Evolutionary conservation across 2,888 invertebrate genomes (phyloP).

Genomic region (Anoncus sp.): DNA sequence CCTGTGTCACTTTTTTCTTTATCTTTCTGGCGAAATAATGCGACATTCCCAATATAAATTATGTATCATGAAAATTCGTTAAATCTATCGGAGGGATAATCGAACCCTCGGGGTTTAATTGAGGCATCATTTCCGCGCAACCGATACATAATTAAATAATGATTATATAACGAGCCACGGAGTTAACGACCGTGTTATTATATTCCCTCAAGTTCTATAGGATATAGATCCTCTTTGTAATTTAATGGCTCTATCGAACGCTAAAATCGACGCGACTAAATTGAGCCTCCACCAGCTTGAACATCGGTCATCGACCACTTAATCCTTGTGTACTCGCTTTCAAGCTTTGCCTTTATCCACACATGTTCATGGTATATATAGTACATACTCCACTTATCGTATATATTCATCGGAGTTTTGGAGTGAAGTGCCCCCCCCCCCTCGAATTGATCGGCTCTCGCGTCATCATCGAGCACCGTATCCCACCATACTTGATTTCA

Average conservation of each 20-base stretch:
- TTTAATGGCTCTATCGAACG: constrained; percentile 19
- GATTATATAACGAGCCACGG: constrained; percentile 16
- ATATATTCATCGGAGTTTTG: constrained; percentile 56
- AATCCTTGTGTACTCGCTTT: constrained; percentile 44
- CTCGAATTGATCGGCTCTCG: constrained; percentile 55
- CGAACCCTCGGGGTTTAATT: constrained; percentile 31
- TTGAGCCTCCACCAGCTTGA: constrained; percentile 36
- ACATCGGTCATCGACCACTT: constrained; percentile 49
- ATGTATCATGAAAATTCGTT: constrained; percentile 4
- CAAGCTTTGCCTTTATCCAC: constrained; percentile 14
- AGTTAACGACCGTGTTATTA: constrained; percentile 34
- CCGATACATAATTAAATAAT: constrained; percentile 46
- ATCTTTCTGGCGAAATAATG: constrained; percentile 41
- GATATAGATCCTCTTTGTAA: constrained; percentile 29
- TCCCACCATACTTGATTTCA: too few relatives aligned
- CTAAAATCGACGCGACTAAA: constrained; percentile 30
- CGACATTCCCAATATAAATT: constrained; percentile 31
- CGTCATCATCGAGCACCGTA: constrained; percentile 66
- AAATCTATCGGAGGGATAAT: constrained; percentile 36
- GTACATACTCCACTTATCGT: constrained; percentile 31
- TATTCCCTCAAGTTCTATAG: constrained; percentile 8
- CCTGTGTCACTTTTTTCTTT: too few relatives aligned
- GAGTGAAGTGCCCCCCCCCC: constrained; percentile 42
- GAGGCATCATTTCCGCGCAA: constrained; percentile 1
- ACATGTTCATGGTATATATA: constrained; percentile 19